Evolutionary conservation across 2,113 vertebrate genomes (phyloP).

Genomic region (Gopherus evgoodei): DNA sequence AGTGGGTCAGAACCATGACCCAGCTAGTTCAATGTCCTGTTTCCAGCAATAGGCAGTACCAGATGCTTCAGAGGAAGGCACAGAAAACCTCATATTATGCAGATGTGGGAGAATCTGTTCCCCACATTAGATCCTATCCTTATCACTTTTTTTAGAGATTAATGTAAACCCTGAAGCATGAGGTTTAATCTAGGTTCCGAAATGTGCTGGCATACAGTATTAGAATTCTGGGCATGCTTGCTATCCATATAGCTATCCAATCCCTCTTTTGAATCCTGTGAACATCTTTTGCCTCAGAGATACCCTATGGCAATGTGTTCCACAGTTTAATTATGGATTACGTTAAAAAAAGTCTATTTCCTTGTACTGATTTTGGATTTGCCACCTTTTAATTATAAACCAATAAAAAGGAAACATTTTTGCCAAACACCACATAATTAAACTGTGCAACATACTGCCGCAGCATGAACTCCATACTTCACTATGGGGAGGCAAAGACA

Average conservation of each 20-base stretch:
- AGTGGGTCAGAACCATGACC: neutral
- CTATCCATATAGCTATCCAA: neutral
- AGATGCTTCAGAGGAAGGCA: neutral
- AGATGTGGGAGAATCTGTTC: neutral
- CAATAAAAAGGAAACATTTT: slow-evolving; percentile 56
- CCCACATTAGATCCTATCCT: neutral
- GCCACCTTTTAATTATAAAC: slow-evolving; percentile 59
- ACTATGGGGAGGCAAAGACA: slow-evolving; percentile 53
- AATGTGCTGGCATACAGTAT: slow-evolving; percentile 10
- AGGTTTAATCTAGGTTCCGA: neutral
- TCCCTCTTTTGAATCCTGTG: neutral
- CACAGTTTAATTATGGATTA: neutral
- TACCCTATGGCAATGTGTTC: slow-evolving; percentile 35
- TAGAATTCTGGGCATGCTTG: neutral
- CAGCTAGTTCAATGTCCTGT: neutral
- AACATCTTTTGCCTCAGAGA: neutral
- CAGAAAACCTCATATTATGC: neutral
- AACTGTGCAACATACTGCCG: neutral
- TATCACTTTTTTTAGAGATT: neutral
- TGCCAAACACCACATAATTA: neutral
- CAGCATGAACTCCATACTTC: slow-evolving; percentile 48
- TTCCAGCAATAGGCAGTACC: neutral
- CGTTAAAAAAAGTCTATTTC: neutral
- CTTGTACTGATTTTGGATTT: slow-evolving; percentile 27
- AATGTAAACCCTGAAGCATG: neutral